These are phyloP conservation scores for Pituophis catenifer DNA, from an alignment of 2,113 vertebrate genomes.

Conservation along the genomic window DNA sequence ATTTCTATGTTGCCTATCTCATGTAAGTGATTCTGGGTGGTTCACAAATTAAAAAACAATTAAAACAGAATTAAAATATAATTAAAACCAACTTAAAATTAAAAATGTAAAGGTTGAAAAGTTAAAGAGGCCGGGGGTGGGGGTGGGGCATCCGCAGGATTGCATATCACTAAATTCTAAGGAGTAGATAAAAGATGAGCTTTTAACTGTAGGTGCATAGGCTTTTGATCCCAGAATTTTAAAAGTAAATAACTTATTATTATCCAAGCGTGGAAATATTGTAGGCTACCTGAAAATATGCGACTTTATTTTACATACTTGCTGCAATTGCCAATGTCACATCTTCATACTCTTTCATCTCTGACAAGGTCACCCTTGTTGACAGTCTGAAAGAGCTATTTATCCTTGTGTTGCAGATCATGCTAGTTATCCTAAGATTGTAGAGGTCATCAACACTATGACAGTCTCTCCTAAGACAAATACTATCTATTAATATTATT, in stretches of 20 bases:
- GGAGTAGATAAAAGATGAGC: background rate
- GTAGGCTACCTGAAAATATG: background rate
- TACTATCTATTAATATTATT: conserved; percentile 9
- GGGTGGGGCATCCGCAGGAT: background rate
- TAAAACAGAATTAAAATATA: background rate
- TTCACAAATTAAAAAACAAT: background rate
- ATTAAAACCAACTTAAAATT: background rate
- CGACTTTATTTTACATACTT: background rate
- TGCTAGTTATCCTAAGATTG: conserved; percentile 1
- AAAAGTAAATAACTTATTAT: background rate
- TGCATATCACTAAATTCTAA: background rate
- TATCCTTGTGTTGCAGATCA: conserved; percentile 1
- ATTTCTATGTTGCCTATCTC: too few species aligned
- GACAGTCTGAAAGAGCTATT: background rate
- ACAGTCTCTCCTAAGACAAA: conserved; percentile 19
- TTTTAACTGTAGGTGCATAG: background rate
- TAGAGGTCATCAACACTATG: conserved; percentile 11
- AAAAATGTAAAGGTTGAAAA: background rate
- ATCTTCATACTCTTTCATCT: conserved; percentile 1
- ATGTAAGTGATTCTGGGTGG: background rate
- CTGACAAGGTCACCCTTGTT: background rate
- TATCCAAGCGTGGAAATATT: background rate
- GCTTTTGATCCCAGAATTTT: background rate
- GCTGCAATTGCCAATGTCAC: background rate
- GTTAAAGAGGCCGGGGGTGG: background rate